Base-by-base conservation (phyloP, 2,113 vertebrate genomes). In the Anoura caudifer region DNA sequence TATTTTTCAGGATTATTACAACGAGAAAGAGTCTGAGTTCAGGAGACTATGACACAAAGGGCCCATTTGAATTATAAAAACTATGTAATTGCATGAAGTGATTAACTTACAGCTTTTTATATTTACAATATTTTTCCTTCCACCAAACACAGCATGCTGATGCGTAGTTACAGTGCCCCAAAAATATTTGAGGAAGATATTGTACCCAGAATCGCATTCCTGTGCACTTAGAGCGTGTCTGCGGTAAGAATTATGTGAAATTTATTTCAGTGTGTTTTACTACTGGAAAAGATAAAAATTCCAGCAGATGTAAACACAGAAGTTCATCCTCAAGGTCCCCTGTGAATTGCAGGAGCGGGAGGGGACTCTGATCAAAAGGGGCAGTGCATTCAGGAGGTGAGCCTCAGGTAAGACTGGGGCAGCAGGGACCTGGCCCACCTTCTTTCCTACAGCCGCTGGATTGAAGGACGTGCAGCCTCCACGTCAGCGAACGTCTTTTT, bases 1-100 rank as follows among this genome's bases (percentile, higher is more conserved):
- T 77, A 67, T 94, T 96, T 96, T 81, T 61, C 38, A 92, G n/a
- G 1, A 90, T 90, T 90, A 81, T 83, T 38, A 56, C 4, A 81
- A 91, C 2, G 79, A 89, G 24, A 24, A 76, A 67, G 82, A 84
- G 4, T 2, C 54, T 67, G n/a, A 81, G 38, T 10, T 72, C 52
- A 52, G 45, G 47, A 87, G 70, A 83, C 83, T 47, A 41, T 5
- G 41, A 4, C 16, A 50, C 11, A 26, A 16, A 59, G 33, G 15
- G 52, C 14, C 54, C 19, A 47, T 38, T 1, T 84, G 69, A 94
- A 88, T 83, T 70, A 19, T 52, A 94, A 91, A 96, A 47, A 47
- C 63, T 45, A 12, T 26, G 11, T 38, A 91, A 86, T 63, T 94
- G 4, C n/a, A 33, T 52, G 24, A 82, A 88, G 54, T 79, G 19